Percentiles rank a stretch among this genome's conserved stretches.
Evolutionary conservation across 2,888 invertebrate species (phyloP).

Genomic region (Venustoraphidia nigricollis): DNA sequence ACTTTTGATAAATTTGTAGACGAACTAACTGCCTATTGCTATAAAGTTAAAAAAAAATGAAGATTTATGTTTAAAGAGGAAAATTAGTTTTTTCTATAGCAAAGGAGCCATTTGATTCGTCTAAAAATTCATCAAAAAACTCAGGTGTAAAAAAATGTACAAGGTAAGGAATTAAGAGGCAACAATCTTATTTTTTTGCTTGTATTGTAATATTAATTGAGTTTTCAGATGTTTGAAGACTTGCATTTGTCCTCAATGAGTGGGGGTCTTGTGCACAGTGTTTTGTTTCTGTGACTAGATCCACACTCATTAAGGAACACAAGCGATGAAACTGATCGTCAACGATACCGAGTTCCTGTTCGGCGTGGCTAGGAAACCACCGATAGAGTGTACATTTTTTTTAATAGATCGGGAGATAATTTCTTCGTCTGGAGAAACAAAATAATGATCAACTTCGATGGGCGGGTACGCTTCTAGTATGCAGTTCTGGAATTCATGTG

Average conservation of each 20-base stretch:
- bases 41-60: too few relatives aligned
- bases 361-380: neutral
- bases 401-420: neutral
- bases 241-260: slow-evolving; percentile 38
- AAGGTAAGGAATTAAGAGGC: neutral
- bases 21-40: too few relatives aligned
- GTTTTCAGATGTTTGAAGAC: neutral
- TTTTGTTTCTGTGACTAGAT: slow-evolving; percentile 59
- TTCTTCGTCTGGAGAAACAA: slow-evolving; percentile 6
- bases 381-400: slow-evolving; percentile 9
- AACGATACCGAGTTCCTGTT: slow-evolving; percentile 1
- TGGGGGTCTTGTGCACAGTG: slow-evolving; percentile 57
- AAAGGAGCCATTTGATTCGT: too few relatives aligned
- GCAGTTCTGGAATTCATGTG: slow-evolving; percentile 44
- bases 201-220: neutral
- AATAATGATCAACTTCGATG: slow-evolving; percentile 47
- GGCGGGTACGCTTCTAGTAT: slow-evolving; percentile 71
- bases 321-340: slow-evolving; percentile 10
- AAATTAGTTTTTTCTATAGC: too few relatives aligned
- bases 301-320: slow-evolving; percentile 68
- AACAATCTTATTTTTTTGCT: neutral
- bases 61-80: too few relatives aligned
- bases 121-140: too few relatives aligned
- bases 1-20: too few relatives aligned
- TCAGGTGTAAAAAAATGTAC: too few relatives aligned